These are phyloP conservation scores for Strigamia crassipes DNA, from an alignment of 2,888 invertebrate genomes.

Conservation along the genomic window DNA sequence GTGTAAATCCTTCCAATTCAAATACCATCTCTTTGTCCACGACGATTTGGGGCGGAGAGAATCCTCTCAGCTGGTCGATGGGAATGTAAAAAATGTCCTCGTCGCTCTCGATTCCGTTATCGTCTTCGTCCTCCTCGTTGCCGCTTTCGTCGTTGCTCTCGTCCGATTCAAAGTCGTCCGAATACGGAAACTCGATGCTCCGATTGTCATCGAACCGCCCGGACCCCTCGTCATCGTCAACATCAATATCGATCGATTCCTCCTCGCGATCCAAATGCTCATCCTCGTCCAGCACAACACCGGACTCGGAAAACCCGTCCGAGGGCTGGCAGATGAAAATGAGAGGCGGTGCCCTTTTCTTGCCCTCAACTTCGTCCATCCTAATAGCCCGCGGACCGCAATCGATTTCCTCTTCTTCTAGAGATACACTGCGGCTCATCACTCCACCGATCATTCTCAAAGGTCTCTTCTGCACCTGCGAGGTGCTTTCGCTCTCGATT, in stretches of 20 bases:
- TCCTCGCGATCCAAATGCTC: neutral
- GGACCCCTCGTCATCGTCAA: neutral
- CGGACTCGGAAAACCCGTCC: conserved; percentile 14
- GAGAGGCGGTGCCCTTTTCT: neutral
- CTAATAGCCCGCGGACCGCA: neutral
- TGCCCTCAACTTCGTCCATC: neutral
- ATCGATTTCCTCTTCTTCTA: conserved; percentile 14
- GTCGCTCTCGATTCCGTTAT: conserved; percentile 33
- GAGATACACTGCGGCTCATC: conserved; percentile 4
- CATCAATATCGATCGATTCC: neutral
- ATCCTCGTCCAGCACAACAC: neutral
- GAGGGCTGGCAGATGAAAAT: neutral
- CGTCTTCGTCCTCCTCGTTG: conserved; percentile 27
- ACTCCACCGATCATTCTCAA: conserved; percentile 24
- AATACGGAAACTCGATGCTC: conserved; percentile 1
- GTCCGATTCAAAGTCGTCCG: conserved; percentile 46
- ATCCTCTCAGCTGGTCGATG: conserved; percentile 11
- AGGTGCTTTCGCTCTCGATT: neutral
- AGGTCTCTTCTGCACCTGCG: conserved; percentile 19
- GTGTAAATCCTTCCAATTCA: neutral
- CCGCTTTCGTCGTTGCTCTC: neutral
- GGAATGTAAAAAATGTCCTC: conserved; percentile 46
- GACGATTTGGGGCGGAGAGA: neutral
- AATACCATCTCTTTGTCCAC: conserved; percentile 7
- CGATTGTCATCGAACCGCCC: neutral